Percentiles rank a stretch among this genome's conserved stretches.
These are phyloP conservation scores for Steinernema scapterisci DNA, from an alignment of 2,888 invertebrate genomes.

Conservation along the genomic window DNA sequence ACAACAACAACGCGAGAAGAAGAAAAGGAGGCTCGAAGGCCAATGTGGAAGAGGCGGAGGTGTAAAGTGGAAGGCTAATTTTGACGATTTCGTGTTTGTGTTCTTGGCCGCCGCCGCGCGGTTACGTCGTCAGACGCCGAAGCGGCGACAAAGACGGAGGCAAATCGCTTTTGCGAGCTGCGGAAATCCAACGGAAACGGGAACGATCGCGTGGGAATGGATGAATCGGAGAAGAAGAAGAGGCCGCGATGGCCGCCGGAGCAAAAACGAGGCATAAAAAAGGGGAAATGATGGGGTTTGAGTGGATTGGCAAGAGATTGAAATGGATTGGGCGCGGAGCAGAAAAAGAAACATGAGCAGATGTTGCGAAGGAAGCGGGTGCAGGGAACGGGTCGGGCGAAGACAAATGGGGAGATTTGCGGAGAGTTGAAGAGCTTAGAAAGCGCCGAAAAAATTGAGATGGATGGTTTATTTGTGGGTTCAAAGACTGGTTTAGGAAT, in stretches of 20 bases:
- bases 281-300: constrained; percentile 2
- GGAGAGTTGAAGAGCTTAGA: background rate
- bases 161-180: no score
- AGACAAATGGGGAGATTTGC: background rate
- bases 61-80: constrained; percentile 16
- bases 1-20: no score
- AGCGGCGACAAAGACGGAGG: no score
- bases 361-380: constrained; percentile 11
- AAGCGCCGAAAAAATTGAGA: background rate
- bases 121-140: no score
- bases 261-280: constrained; percentile 13
- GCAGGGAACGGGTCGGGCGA: background rate
- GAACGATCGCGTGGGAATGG: constrained; percentile 27
- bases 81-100: background rate
- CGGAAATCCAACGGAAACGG: background rate
- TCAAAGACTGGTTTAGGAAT: background rate
- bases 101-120: no score
- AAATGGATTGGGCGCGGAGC: constrained; percentile 21
- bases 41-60: background rate
- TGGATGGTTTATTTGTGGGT: no score
- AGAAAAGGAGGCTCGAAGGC: no score
- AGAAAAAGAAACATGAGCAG: background rate
- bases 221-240: background rate
- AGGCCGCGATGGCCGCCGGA: background rate
- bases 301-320: background rate